These are phyloP conservation scores for Canis aureus DNA, from an alignment of 2,113 vertebrate species.

Conservation along the genomic window DNA sequence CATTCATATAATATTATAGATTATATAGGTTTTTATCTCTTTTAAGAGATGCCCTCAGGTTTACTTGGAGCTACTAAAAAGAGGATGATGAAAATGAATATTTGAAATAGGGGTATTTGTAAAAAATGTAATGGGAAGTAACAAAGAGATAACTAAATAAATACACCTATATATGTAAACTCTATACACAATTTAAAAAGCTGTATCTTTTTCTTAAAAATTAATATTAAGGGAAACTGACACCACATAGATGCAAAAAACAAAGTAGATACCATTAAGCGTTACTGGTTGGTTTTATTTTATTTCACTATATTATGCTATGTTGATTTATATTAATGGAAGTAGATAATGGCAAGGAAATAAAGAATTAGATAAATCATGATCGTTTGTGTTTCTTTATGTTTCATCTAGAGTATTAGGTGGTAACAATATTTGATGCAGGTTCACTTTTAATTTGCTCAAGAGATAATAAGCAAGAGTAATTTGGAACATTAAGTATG, in stretches of 20 bases:
- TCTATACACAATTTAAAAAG: not conserved
- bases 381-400: not conserved
- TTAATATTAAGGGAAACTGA: not conserved
- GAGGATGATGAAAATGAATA: not conserved
- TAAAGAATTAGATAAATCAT: not conserved
- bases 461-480: not conserved
- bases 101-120: not conserved
- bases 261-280: not conserved
- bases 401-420: not conserved
- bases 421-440: not conserved
- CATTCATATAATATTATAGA: not conserved
- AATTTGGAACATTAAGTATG: not conserved
- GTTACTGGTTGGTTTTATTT: not conserved
- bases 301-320: not conserved
- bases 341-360: not conserved
- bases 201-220: not conserved
- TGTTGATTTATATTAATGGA: not conserved
- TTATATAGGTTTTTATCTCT: not conserved
- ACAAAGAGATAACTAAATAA: not conserved
- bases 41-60: not conserved
- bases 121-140: not conserved
- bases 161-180: not conserved
- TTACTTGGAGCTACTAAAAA: not conserved
- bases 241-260: not conserved
- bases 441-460: not conserved